Evolutionary conservation across 2,888 invertebrate species (phyloP), one percentile per base, ranked within the genome.

Genomic region (Melieria picta): DNA sequence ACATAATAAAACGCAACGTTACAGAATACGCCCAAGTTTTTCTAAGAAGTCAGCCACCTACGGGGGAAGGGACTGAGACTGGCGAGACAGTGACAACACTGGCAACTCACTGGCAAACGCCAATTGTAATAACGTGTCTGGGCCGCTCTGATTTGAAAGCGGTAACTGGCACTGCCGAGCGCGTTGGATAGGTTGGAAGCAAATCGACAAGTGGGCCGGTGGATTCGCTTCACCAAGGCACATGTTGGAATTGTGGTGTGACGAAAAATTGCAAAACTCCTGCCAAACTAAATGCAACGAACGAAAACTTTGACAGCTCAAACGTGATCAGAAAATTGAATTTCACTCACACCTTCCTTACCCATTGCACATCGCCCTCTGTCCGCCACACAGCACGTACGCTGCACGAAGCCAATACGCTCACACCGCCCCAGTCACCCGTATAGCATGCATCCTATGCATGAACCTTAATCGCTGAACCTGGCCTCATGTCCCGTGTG

Each of bases 301-400:
- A 65, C 57, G 70, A 74, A 75, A 74, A 72, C 73, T 75, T 75
- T 75, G 75, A 75, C 75, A 75, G 75, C 71, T 58, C 65, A 68
- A 58, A 74, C 73, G 75, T 75, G 73, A 75, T 73, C 75, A 66
- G 72, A 69, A 75, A 75, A 75, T 74, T 71, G 72, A 75, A 73
- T 73, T 73, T 56, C 56, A 65, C 52, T 65, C 72, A 70, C 43
- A 64, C 30, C 30, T 30, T 30, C 30, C 30, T 30, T 30, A 30
- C 30, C 30, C 3, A 30, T 30, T 30, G 30, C 30, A 30, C 30
- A 30, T 30, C 30, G 30, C 30, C 30, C 30, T 30, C 30, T 30
- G 30, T 30, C 30, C 30, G 30, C 30, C 30, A 30, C 30, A 30
- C 30, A 30, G 30, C 30, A 30, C 30, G 30, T 30, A 30, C 30